Percentiles rank a stretch among this genome's conserved stretches.
These are phyloP conservation scores for Vanessa cardui DNA, from an alignment of 2,888 invertebrate species.

Conservation along the genomic window DNA sequence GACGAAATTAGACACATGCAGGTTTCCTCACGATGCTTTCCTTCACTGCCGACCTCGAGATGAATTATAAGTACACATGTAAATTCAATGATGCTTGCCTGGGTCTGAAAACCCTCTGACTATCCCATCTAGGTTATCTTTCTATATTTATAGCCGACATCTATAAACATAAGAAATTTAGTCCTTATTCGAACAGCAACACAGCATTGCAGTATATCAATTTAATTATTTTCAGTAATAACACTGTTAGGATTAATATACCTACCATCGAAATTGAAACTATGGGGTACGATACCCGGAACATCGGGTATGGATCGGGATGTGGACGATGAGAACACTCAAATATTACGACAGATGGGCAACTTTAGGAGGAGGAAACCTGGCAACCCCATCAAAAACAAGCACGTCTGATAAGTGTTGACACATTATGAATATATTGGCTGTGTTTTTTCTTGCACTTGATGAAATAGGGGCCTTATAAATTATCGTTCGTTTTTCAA, in stretches of 20 bases:
- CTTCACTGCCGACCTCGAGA: too few relatives aligned
- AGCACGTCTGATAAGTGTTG: slow-evolving; percentile 63
- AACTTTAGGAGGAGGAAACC: slow-evolving; percentile 83
- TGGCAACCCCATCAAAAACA: slow-evolving; percentile 63
- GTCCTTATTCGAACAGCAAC: too few relatives aligned
- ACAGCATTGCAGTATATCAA: not conserved
- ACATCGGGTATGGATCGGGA: slow-evolving; percentile 76
- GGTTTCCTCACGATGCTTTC: too few relatives aligned
- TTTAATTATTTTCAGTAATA: slow-evolving; percentile 78
- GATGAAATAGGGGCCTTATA: slow-evolving; percentile 30
- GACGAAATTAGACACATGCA: too few relatives aligned
- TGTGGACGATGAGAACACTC: slow-evolving; percentile 87
- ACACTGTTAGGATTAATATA: slow-evolving; percentile 87
- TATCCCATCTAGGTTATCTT: too few relatives aligned
- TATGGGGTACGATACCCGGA: slow-evolving; percentile 84
- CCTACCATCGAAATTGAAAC: slow-evolving; percentile 85
- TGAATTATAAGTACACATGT: too few relatives aligned
- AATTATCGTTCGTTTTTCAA: slow-evolving; percentile 13
- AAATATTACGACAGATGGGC: slow-evolving; percentile 85
- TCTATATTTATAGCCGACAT: too few relatives aligned
- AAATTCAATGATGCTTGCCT: too few relatives aligned
- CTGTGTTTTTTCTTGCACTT: slow-evolving; percentile 25
- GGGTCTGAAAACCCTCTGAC: too few relatives aligned
- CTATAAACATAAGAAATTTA: too few relatives aligned
- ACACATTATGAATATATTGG: slow-evolving; percentile 22